Evolutionary conservation across 2,797 vertebrate species (phyloP).

Genomic region (Paguma larvata): DNA sequence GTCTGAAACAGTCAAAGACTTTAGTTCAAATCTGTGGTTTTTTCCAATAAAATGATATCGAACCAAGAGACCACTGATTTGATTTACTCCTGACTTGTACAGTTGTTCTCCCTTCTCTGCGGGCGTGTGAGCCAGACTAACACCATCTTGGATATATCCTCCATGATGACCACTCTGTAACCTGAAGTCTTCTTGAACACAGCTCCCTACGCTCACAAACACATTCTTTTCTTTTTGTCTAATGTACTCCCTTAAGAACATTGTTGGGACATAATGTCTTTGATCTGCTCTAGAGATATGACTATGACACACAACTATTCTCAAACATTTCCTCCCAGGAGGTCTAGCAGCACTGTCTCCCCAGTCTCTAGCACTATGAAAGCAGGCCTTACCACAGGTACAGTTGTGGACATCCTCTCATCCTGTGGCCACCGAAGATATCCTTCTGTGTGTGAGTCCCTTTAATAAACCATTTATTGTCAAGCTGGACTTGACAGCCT

Average conservation of each 20-base stretch:
- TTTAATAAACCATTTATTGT: neutral
- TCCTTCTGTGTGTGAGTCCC: neutral
- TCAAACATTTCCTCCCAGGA: neutral
- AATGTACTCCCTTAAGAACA: neutral
- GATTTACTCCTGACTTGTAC: neutral
- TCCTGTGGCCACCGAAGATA: neutral
- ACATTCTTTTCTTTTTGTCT: neutral
- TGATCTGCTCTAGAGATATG: neutral
- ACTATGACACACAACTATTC: neutral
- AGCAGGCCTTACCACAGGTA: neutral
- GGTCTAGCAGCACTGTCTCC: neutral
- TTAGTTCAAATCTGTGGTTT: constrained; percentile 6
- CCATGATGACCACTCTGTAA: neutral
- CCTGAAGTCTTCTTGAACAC: neutral
- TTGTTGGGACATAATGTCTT: neutral
- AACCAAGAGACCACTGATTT: neutral
- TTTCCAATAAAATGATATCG: neutral
- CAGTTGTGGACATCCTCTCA: neutral
- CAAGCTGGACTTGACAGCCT: neutral
- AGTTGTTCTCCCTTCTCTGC: neutral
- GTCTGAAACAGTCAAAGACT: neutral
- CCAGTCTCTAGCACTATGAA: neutral
- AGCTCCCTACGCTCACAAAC: neutral
- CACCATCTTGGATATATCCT: neutral
- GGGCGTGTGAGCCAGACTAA: neutral